These are phyloP conservation scores for Hippopotamus amphibius DNA, from an alignment of 2,113 vertebrate genomes.

Conservation along the genomic window DNA sequence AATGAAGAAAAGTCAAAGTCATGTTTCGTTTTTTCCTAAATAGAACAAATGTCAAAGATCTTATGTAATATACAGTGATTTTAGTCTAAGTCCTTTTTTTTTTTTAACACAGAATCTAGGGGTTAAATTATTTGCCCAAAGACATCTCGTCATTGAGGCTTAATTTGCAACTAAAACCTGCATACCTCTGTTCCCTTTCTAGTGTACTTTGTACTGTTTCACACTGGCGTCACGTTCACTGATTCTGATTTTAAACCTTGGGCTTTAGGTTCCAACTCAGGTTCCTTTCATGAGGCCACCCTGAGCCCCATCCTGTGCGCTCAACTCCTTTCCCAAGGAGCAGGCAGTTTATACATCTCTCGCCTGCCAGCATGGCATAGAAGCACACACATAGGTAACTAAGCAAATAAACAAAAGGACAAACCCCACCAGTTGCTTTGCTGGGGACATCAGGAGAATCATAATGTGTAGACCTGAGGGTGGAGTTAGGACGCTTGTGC, in stretches of 20 bases:
- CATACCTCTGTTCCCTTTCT: neutral
- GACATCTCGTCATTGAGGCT: neutral
- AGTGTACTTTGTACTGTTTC: neutral
- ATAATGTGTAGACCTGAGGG: neutral
- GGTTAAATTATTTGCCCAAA: conserved; percentile 26
- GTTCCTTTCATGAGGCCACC: neutral
- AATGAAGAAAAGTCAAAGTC: neutral
- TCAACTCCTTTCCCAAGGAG: neutral
- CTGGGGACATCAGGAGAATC: neutral
- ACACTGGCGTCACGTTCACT: neutral
- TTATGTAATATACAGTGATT: neutral
- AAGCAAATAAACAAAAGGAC: neutral
- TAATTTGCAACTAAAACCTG: neutral
- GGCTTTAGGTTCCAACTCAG: neutral
- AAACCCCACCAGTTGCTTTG: neutral
- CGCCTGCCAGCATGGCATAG: neutral
- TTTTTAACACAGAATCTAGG: neutral
- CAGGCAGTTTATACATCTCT: neutral
- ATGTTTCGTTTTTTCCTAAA: neutral
- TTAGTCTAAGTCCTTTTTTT: neutral
- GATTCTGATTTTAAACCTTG: neutral
- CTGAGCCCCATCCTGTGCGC: neutral
- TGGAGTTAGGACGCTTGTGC: neutral
- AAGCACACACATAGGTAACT: neutral
- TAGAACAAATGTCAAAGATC: neutral